Evolutionary conservation across 2,888 invertebrate species (phyloP), one percentile per base, ranked within the genome.

Genomic region (Drosophila testacea): DNA sequence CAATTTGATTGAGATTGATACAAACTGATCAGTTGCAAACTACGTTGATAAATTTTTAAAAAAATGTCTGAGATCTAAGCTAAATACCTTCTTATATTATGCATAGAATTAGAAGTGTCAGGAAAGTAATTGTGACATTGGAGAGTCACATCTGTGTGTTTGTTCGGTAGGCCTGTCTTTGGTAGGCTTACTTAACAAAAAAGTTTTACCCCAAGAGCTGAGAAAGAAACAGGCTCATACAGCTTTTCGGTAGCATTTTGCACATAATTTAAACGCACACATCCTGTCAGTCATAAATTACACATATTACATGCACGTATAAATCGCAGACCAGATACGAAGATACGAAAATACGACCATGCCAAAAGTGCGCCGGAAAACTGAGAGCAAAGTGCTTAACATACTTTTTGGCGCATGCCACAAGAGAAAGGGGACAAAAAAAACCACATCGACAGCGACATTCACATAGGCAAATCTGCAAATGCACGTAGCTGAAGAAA

Each of bases 221-320:
- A 27, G 42, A 44, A 34, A 22, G n/a, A 56, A 56, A 44, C 13
- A 44, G 42, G 64, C 66, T 69, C 28, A 32, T 60, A 52, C 63
- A 69, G 79, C 67, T 56, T 79, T 66, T 82, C 48, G 79, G 52
- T 79, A 75, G 77, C 80, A 81, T 86, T 86, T 87, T 79, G 73
- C 84, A 83, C 83, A 83, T 83, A 83, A 86, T 83, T 83, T 83
- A 83, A 83, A 81, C 76, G 61, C 83, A 78, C 84, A 76, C 81
- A 83, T 83, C 84, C 87, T 81, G 87, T 76, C 87, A 77, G 83
- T 79, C 85, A 85, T 85, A 85, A 85, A 85, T 85, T 85, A 85
- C 88, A 81, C 77, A 85, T 85, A 88, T 85, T 88, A 87, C 84
- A 87, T 85, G 85, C 84, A 85, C 85, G 84, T 87, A 85, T 87